phyloP scores from a whole-genome alignment of 2,888 invertebrate genomes.

The Gandaritis pyraliata region DNA sequence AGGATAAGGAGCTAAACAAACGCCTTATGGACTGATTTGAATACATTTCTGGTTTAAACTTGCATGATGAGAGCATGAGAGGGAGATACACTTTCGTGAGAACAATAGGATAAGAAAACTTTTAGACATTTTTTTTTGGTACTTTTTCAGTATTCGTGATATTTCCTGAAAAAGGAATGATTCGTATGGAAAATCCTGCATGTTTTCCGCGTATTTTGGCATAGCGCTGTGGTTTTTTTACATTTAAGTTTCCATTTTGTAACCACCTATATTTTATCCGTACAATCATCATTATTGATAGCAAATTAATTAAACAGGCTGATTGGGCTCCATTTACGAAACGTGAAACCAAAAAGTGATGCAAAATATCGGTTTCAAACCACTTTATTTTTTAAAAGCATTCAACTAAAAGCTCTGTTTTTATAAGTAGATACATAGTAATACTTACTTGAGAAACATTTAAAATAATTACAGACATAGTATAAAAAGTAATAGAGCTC shows the following conservation, averaged over 20 bases:
- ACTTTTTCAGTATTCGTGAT: neutral
- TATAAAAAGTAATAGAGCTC: too few species aligned
- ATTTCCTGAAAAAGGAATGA: neutral
- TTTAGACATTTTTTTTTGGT: neutral
- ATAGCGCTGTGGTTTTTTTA: too few species aligned
- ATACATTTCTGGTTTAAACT: slow-evolving; percentile 16
- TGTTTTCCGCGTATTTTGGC: too few species aligned
- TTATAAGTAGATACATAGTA: too few species aligned
- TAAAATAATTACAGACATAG: too few species aligned
- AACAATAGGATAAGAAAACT: slow-evolving; percentile 1
- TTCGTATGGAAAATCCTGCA: too few species aligned
- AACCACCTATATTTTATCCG: too few species aligned
- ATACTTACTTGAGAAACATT: too few species aligned
- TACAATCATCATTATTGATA: slow-evolving; percentile 13
- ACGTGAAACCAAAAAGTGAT: slow-evolving; percentile 8
- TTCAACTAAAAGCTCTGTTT: too few species aligned
- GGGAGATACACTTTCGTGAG: neutral
- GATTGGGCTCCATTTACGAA: slow-evolving; percentile 12
- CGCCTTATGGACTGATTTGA: slow-evolving; percentile 23
- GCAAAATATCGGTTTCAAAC: too few species aligned
- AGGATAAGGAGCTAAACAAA: slow-evolving; percentile 22
- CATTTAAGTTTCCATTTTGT: too few species aligned
- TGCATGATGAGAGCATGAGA: slow-evolving; percentile 8
- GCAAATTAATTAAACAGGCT: slow-evolving; percentile 9
- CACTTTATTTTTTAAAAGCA: too few species aligned